Evolutionary conservation across 1,140 invertebrate species (phyloP), one percentile per base, ranked within the genome.

Genomic region (Nautilus pompilius): DNA sequence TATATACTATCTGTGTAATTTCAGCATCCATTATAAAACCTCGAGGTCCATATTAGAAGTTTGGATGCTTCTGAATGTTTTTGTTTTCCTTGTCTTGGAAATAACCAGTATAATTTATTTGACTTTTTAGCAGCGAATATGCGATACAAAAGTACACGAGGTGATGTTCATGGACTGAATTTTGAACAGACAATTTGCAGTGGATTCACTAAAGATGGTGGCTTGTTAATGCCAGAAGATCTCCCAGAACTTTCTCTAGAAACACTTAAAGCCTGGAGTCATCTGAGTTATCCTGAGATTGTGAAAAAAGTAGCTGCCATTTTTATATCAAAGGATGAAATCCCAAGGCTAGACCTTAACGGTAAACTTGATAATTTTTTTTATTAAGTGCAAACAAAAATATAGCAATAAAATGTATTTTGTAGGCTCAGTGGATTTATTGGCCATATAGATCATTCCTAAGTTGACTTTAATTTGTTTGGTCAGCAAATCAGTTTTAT

Each of bases 191-290:
- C 75, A 20, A 54, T 85, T 17, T 77, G 79, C 53, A 73, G 76
- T 62, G 84, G 84, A 6, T 85, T 80, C 72, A 77, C 81, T 6
- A 66, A 66, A 49, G 85, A 86, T 71, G 83, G 83, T 13, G 85
- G 85, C 0, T 71, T 86, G n/a, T 75, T 80, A 13, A 53, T 86
- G 10, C 84, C 84, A 49, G 77, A 83, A 56, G 13, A 15, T 4
- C 71, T 85, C 32, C 84, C 84, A 15, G 30, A 49, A 0, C 54
- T 85, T 2, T 41, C 70, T 13, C 5, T 29, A 22, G 69, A 76
- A 10, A 73, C 69, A 3, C 45, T 86, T 0, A 63, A 70, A n/a
- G 49, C 64, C 13, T 85, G 83, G 84, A 65, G 68, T 15, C 60
- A 66, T 3, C 64, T 83, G 13, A 69, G 77, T 0, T 85, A 85